A percentile compares a stretch with the other conserved stretches of the same genome.
These are phyloP conservation scores for Rousettus madagascariensis DNA, from an alignment of 2,797 vertebrate genomes.

Conservation along the genomic window DNA sequence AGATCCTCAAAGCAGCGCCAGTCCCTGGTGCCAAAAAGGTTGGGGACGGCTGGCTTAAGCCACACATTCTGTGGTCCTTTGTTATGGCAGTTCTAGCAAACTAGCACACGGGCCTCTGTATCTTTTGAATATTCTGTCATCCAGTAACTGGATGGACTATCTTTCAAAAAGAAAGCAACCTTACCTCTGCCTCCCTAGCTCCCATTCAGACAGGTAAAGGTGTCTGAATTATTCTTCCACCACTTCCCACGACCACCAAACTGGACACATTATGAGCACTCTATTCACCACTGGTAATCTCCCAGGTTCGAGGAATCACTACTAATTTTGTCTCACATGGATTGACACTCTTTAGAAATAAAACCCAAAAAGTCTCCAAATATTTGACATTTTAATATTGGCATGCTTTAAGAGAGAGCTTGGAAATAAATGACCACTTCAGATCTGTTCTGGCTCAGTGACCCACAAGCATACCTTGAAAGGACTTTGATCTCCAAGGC, in stretches of 20 bases:
- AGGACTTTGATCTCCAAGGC: slow-evolving; percentile 57
- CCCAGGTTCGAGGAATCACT: background rate
- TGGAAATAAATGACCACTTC: slow-evolving; percentile 69
- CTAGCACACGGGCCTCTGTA: background rate
- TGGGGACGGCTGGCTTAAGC: background rate
- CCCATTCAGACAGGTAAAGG: background rate
- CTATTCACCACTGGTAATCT: background rate
- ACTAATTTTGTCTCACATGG: slow-evolving; percentile 11
- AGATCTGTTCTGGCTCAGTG: slow-evolving; percentile 64
- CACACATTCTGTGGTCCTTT: background rate
- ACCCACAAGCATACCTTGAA: slow-evolving; percentile 44
- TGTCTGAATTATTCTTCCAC: background rate
- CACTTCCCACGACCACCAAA: background rate
- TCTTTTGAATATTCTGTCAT: slow-evolving; percentile 2
- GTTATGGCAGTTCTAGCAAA: background rate
- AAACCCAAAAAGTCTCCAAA: background rate
- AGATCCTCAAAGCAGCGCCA: too few relatives aligned
- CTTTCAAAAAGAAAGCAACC: background rate
- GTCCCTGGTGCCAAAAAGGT: too few relatives aligned
- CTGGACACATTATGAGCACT: background rate
- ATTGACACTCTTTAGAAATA: slow-evolving; percentile 40
- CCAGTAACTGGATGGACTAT: background rate
- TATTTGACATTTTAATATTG: slow-evolving; percentile 68
- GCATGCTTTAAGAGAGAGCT: slow-evolving; percentile 39
- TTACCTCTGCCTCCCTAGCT: background rate